These are phyloP conservation scores for Acrocera orbiculus DNA, from an alignment of 2,888 invertebrate species.

Conservation along the genomic window DNA sequence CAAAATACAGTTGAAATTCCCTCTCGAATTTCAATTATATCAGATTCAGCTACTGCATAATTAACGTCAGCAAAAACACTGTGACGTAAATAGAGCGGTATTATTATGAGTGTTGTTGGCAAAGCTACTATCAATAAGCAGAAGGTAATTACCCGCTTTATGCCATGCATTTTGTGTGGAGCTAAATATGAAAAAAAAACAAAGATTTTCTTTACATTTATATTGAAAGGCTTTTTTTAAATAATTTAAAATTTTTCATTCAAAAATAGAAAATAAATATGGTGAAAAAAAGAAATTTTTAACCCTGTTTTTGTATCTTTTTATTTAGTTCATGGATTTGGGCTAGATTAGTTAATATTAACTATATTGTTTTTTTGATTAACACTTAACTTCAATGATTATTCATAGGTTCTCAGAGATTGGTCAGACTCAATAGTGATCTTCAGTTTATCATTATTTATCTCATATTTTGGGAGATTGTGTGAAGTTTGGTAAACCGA, in stretches of 20 bases:
- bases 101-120: constrained; percentile 54
- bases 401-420: no score
- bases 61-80: constrained; percentile 57
- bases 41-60: constrained; percentile 66
- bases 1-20: constrained; percentile 73
- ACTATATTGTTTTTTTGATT: no score
- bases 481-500: no score
- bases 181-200: constrained; percentile 32
- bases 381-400: no score
- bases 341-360: no score
- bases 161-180: constrained; percentile 58
- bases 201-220: neutral
- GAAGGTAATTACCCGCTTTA: constrained; percentile 57
- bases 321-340: no score
- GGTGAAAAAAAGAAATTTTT: neutral
- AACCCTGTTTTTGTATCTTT: no score
- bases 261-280: neutral
- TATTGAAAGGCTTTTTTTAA: neutral
- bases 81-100: constrained; percentile 61
- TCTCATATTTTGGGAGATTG: no score
- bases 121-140: constrained; percentile 58
- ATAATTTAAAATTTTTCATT: neutral
- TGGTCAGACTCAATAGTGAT: no score
- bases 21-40: constrained; percentile 64
- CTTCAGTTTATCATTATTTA: no score